Evolutionary conservation across 2,797 vertebrate species (phyloP).

Genomic region (Sebastes hubbsi): DNA sequence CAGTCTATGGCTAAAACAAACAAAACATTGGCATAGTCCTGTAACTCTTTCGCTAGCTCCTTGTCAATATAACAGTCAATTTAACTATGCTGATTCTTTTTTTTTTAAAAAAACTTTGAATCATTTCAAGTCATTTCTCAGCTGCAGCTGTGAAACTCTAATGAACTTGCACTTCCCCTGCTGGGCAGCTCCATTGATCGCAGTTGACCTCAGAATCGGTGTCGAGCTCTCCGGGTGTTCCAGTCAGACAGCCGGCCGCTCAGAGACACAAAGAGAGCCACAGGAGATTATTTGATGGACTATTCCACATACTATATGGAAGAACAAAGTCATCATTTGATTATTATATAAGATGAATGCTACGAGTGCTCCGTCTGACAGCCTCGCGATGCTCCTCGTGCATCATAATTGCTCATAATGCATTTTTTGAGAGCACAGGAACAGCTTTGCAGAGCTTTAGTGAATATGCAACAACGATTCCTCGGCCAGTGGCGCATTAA

Average conservation of each 20-base stretch:
- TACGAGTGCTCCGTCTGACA: constrained; percentile 16
- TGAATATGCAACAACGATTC: constrained; percentile 51
- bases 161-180: constrained; percentile 54
- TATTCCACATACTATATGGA: constrained; percentile 19
- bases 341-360: constrained; percentile 46
- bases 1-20: neutral
- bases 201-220: constrained; percentile 24
- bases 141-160: constrained; percentile 42
- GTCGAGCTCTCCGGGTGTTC: neutral
- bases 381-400: constrained; percentile 26
- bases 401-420: constrained; percentile 57
- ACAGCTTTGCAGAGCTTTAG: constrained; percentile 29
- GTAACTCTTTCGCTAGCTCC: neutral
- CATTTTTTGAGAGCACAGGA: constrained; percentile 34
- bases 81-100: neutral
- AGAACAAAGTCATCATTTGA: constrained; percentile 50
- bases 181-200: constrained; percentile 58
- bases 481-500: constrained; percentile 52
- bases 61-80: neutral
- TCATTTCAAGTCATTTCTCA: constrained; percentile 41
- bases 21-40: neutral
- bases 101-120: neutral
- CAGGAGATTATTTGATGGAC: constrained; percentile 29
- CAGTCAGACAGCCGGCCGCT: constrained; percentile 17
- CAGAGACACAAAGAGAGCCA: constrained; percentile 14